phyloP scores from a whole-genome alignment of 2,113 vertebrate genomes.

The Salminus brasiliensis region DNA sequence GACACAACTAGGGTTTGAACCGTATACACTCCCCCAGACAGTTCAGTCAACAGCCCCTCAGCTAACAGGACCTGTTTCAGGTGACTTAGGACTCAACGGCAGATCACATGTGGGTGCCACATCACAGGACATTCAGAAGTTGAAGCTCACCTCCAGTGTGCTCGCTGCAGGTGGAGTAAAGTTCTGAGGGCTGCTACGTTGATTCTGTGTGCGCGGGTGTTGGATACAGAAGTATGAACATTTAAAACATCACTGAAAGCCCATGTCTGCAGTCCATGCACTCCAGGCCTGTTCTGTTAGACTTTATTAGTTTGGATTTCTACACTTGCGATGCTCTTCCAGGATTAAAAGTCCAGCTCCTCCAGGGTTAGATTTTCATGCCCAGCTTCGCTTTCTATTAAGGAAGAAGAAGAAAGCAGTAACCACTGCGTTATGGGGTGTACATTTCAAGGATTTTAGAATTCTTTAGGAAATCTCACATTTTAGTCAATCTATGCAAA shows the following conservation, averaged over 20 bases:
- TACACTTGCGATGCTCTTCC: background rate
- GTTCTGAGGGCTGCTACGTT: constrained; percentile 10
- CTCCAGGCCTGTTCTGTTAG: background rate
- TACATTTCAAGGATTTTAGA: no score
- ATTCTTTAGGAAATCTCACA: no score
- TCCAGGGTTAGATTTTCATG: constrained; percentile 86
- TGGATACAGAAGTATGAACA: background rate
- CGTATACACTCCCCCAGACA: background rate
- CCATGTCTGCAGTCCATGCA: background rate
- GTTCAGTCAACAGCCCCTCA: background rate
- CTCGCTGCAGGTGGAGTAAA: constrained; percentile 9
- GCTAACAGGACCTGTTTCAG: no score
- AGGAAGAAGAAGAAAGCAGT: constrained; percentile 60
- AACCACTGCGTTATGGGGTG: background rate
- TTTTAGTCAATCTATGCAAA: no score
- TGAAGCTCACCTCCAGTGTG: constrained; percentile 7
- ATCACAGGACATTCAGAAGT: background rate
- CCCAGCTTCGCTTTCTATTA: constrained; percentile 98
- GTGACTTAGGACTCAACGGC: no score
- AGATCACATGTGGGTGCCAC: constrained; percentile 10
- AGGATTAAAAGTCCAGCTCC: background rate
- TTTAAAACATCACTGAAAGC: background rate
- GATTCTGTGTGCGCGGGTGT: background rate
- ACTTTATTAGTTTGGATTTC: background rate
- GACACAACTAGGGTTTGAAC: background rate